These are phyloP conservation scores for Zapus hudsonius DNA, from an alignment of 2,113 vertebrate genomes.

Conservation along the genomic window DNA sequence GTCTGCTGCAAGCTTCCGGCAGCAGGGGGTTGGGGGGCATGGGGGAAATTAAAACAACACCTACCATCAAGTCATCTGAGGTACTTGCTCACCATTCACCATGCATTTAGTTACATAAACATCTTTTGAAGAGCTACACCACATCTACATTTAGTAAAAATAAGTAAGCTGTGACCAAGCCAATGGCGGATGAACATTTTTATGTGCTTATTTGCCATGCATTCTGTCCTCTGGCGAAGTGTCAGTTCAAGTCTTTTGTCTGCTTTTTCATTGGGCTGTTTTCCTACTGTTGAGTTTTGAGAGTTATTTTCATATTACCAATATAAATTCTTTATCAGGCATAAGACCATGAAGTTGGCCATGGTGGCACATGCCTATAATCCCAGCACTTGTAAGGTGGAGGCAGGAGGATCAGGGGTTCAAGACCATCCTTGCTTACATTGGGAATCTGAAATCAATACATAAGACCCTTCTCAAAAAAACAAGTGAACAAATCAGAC, in stretches of 20 bases:
- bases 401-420: neutral
- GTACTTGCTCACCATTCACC: neutral
- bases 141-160: neutral
- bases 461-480: neutral
- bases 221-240: neutral
- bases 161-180: neutral
- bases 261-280: neutral
- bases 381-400: neutral
- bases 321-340: neutral
- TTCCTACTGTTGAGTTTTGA: neutral
- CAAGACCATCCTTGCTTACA: neutral
- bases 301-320: neutral
- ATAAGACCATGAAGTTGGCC: neutral
- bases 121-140: neutral
- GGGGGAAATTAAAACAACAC: too few relatives aligned
- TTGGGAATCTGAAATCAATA: neutral
- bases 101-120: neutral
- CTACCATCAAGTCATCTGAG: neutral
- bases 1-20: neutral
- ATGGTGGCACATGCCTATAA: neutral
- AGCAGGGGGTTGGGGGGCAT: neutral
- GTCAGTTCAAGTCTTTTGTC: neutral
- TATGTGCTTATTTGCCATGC: neutral
- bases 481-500: neutral
- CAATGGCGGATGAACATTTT: fast-evolving